Base-by-base conservation (phyloP, 2,888 invertebrate genomes). In the Rotaria magnacalcarata region DNA sequence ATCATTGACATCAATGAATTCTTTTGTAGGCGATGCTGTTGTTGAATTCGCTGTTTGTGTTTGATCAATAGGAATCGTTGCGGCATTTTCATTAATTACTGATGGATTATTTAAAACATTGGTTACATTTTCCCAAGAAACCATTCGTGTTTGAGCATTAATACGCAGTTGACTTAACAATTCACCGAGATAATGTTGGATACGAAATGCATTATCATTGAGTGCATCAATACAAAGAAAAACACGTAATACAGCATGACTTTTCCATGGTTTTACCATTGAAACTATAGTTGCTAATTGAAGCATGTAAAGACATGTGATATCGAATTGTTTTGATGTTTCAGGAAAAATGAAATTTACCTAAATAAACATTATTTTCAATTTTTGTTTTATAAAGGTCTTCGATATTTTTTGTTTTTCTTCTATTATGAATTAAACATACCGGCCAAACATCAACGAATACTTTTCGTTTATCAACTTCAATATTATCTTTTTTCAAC, bases 381-480 rank as follows among this genome's bases (percentile, higher is more conserved):
- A 50, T 50, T 50, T 11, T 8, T 11, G 50, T 8, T 50, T 3
- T 11, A 50, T 50, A 50, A 50, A 50, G 14, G 14, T 11, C 8
- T 50, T 34, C 34, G 2, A 34, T 34, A 34, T 34, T 34, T 34
- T 34, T 34, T 34, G 34, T 34, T 34, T 34, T 34, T 34, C 34
- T 34, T 2, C 34, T 34, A 34, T 34, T 34, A 34, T 43, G 3
- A 54, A 5, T 56, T 11, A 60, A 10, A 85, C 85, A 0, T 2
- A 97, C 94, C 2, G 98, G 95, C 98, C 98, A 99, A 8, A 99
- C 96, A 92, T 99, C 99, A 87, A 99, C 96, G 92, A 94, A 96
- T 10, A 94, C 93, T 86, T 93, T 91, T 1, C 93, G 92, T n/a
- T 93, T 93, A 84, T 94, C 94, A 90, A 84, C 88, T 88, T 91